phyloP scores from a whole-genome alignment of 2,797 vertebrate species.

The Zenarchopterus dispar region DNA sequence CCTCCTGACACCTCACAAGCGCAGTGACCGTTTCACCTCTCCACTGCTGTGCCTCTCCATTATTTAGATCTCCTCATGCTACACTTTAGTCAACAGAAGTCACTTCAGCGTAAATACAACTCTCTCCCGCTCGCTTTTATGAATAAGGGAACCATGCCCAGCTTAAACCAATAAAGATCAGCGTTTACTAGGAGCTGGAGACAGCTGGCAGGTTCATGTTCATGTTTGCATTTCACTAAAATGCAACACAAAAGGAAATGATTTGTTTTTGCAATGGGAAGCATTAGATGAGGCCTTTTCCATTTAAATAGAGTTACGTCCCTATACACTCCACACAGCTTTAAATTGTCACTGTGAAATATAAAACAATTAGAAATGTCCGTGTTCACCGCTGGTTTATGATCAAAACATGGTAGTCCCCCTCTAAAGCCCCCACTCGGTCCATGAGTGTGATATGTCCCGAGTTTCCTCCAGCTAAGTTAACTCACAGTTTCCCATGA shows the following conservation, averaged over 20 bases:
- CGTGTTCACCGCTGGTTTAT: too few relatives aligned
- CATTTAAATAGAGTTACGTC: neutral
- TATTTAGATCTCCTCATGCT: conserved; percentile 38
- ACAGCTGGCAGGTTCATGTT: too few relatives aligned
- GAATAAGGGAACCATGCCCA: conserved; percentile 20
- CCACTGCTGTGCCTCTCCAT: conserved; percentile 33
- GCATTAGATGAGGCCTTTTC: neutral
- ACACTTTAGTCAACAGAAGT: conserved; percentile 16
- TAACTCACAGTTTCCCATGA: too few relatives aligned
- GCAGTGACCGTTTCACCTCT: conserved; percentile 55
- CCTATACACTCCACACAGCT: neutral
- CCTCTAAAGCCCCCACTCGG: too few relatives aligned
- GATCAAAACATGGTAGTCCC: too few relatives aligned
- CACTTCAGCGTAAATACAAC: conserved; percentile 2
- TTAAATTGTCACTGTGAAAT: neutral
- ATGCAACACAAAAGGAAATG: too few relatives aligned
- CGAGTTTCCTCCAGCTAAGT: too few relatives aligned
- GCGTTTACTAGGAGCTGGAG: too few relatives aligned
- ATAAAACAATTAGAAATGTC: neutral
- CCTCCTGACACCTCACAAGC: conserved; percentile 41
- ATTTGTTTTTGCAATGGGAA: neutral
- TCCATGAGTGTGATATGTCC: too few relatives aligned
- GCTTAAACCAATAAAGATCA: neutral
- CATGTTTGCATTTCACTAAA: too few relatives aligned
- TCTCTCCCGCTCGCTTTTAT: conserved; percentile 6